These are phyloP conservation scores for Drosophila pachea DNA, from an alignment of 1,140 invertebrate genomes.

Conservation along the genomic window DNA sequence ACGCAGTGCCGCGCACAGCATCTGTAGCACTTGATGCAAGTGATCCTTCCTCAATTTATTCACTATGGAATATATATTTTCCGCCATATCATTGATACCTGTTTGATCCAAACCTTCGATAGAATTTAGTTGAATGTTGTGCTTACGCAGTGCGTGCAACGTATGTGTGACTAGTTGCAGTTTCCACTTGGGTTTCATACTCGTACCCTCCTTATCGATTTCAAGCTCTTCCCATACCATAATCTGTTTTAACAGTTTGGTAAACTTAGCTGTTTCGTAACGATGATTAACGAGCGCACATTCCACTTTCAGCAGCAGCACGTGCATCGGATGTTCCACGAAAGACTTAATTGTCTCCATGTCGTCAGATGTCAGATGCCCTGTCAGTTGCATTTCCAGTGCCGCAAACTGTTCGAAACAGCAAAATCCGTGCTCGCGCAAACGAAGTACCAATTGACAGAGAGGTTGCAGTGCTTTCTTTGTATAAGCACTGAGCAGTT, in stretches of 20 bases:
- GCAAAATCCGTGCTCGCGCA: slow-evolving; percentile 29
- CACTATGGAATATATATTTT: slow-evolving; percentile 25
- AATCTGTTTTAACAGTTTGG: not conserved
- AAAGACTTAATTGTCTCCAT: not conserved
- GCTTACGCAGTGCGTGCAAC: slow-evolving; percentile 53
- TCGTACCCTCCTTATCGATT: not conserved
- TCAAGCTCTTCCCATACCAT: not conserved
- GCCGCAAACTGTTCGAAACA: slow-evolving; percentile 53
- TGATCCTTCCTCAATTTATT: not conserved
- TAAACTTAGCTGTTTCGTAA: not conserved
- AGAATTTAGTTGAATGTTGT: slow-evolving; percentile 58
- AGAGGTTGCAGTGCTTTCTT: slow-evolving; percentile 32
- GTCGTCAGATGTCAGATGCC: not conserved
- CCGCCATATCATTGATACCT: slow-evolving; percentile 19
- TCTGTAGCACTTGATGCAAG: slow-evolving; percentile 34
- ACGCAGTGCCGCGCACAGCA: slow-evolving; percentile 61
- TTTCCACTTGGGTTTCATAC: not conserved
- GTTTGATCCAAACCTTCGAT: not conserved
- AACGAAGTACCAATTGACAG: slow-evolving; percentile 43
- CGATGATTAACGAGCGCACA: slow-evolving; percentile 33
- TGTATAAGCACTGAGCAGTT: slow-evolving; percentile 34
- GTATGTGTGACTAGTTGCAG: slow-evolving; percentile 33
- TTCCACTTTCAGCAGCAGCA: slow-evolving; percentile 46
- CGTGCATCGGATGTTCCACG: slow-evolving; percentile 26
- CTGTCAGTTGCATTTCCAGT: slow-evolving; percentile 44